These are phyloP conservation scores for Hydrolagus affinis DNA, from an alignment of 2,113 vertebrate genomes.

Conservation along the genomic window DNA sequence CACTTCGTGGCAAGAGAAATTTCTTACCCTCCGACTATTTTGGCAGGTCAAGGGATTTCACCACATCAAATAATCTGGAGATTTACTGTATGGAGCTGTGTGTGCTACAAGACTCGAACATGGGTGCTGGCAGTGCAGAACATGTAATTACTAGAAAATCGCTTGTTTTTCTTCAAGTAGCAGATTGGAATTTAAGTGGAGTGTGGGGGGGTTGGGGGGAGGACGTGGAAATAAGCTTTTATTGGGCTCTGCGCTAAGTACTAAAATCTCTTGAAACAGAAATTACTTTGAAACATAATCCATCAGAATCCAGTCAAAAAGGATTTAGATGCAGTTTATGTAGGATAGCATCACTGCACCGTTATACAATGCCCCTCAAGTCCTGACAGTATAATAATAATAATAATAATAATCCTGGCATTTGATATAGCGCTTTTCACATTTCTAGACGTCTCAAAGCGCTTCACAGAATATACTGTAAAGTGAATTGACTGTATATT, in stretches of 20 bases:
- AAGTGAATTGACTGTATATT: no score
- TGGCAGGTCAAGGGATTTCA: background rate
- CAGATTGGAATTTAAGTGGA: background rate
- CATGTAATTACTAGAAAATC: background rate
- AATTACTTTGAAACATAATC: background rate
- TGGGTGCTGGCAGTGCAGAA: background rate
- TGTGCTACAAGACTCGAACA: constrained; percentile 28
- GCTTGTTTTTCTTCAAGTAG: background rate
- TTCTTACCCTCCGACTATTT: background rate
- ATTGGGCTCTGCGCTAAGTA: background rate
- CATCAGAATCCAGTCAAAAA: background rate
- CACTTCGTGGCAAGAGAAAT: no score
- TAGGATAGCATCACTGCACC: background rate
- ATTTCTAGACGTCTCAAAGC: no score
- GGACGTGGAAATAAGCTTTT: no score
- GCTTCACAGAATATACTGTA: no score
- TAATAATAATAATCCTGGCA: no score
- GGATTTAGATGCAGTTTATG: background rate
- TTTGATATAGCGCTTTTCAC: no score
- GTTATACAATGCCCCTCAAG: background rate
- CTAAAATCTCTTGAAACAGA: background rate
- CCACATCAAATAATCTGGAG: background rate
- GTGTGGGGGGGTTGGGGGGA: no score
- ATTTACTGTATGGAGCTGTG: background rate
- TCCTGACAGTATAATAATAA: no score